These are phyloP conservation scores for Platysternon megacephalum DNA, from an alignment of 2,113 vertebrate species.

Conservation along the genomic window DNA sequence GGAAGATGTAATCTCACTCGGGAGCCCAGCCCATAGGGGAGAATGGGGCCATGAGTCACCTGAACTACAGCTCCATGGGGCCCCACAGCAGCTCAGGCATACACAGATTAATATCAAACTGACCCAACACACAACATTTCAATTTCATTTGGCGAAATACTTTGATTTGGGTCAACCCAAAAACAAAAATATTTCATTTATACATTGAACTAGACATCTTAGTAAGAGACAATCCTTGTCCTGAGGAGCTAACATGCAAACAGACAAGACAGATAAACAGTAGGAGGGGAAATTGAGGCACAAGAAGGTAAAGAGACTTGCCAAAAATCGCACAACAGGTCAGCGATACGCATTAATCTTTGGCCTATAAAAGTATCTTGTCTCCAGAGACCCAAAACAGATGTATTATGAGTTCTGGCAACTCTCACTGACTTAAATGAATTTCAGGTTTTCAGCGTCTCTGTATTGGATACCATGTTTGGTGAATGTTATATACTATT, in stretches of 20 bases:
- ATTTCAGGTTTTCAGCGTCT: neutral
- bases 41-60: accelerated
- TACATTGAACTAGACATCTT: neutral
- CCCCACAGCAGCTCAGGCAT: neutral
- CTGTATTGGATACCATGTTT: neutral
- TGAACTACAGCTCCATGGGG: accelerated
- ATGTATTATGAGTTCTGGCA: neutral
- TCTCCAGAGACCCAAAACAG: neutral
- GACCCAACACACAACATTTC: neutral
- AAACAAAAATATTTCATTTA: neutral
- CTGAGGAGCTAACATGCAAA: neutral
- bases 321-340: neutral
- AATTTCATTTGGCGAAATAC: neutral
- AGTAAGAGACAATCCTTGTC: neutral
- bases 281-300: neutral
- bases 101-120: neutral
- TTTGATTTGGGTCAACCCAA: neutral
- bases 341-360: neutral
- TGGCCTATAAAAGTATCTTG: neutral
- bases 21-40: neutral
- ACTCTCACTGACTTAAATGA: neutral
- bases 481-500: neutral
- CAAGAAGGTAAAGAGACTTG: neutral
- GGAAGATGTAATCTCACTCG: neutral
- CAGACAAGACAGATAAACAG: neutral